Evolutionary conservation across 2,888 invertebrate species (phyloP).

Genomic region (Diogma glabrata): DNA sequence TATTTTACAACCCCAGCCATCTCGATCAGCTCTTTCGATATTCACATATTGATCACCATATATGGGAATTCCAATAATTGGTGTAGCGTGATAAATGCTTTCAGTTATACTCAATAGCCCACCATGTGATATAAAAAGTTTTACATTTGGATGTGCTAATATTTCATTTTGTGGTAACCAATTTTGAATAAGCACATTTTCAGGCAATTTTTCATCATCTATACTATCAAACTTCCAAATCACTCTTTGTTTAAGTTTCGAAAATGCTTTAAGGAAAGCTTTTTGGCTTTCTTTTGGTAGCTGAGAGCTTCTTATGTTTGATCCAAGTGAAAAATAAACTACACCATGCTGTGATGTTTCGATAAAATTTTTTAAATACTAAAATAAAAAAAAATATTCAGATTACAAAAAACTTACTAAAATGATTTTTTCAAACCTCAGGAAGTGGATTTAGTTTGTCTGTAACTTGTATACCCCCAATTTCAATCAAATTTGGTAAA

Average conservation of each 20-base stretch:
- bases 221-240: constrained; percentile 18
- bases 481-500: constrained; percentile 34
- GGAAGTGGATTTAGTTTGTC: constrained; percentile 27
- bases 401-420: not conserved
- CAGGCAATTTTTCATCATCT: constrained; percentile 26
- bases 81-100: constrained; percentile 38
- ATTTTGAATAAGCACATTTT: constrained; percentile 31
- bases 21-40: constrained; percentile 33
- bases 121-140: constrained; percentile 39
- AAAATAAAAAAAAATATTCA: not conserved
- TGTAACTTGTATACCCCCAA: constrained; percentile 35
- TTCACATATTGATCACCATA: constrained; percentile 41
- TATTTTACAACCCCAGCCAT: constrained; percentile 35
- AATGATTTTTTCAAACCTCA: too few species aligned
- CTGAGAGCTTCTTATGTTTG: too few species aligned
- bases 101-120: constrained; percentile 39
- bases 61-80: constrained; percentile 41
- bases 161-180: constrained; percentile 40
- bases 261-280: too few species aligned
- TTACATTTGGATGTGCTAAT: constrained; percentile 38
- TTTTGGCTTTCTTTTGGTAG: too few species aligned
- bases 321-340: not conserved
- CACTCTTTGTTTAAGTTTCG: too few species aligned
- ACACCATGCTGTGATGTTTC: too few species aligned
- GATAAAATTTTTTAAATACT: not conserved